Percentiles rank a stretch among this genome's conserved stretches.
Conservation (phyloP, 1,140 invertebrate genomes). For the Tetranychus cinnabarinus region DNA sequence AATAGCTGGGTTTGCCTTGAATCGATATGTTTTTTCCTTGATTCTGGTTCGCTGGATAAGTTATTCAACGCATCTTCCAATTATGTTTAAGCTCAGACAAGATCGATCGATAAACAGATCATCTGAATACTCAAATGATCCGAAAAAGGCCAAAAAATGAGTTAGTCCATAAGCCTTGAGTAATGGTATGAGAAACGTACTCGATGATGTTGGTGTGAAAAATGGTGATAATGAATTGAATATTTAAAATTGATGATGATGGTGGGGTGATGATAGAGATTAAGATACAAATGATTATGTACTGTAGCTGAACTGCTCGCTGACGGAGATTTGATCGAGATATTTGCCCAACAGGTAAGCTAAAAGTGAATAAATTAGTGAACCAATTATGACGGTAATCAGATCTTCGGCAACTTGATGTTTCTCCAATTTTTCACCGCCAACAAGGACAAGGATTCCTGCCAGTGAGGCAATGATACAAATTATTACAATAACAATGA, state of each 20-base stretch:
- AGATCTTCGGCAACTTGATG: neutral
- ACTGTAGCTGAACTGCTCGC: neutral
- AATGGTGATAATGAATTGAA: neutral
- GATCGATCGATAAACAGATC: too few species aligned
- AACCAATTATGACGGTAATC: neutral
- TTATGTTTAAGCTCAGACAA: too few species aligned
- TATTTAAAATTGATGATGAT: neutral
- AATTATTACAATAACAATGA: neutral
- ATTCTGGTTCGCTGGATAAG: too few species aligned
- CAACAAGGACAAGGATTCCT: neutral
- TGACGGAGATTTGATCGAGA: neutral
- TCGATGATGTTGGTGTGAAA: neutral
- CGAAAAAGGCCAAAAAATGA: too few species aligned
- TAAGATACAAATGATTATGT: neutral
- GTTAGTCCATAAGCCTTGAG: too few species aligned
- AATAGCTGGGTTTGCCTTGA: too few species aligned
- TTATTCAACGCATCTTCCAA: too few species aligned
- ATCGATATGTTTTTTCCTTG: too few species aligned
- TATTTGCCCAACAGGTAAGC: neutral
- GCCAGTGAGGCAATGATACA: neutral
- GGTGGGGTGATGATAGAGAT: neutral
- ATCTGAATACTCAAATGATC: too few species aligned
- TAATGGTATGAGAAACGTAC: too few species aligned
- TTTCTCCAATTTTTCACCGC: neutral
- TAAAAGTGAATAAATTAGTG: neutral